Conservation (phyloP, 2,797 vertebrate species). For the Lycodopsis pacificus region DNA sequence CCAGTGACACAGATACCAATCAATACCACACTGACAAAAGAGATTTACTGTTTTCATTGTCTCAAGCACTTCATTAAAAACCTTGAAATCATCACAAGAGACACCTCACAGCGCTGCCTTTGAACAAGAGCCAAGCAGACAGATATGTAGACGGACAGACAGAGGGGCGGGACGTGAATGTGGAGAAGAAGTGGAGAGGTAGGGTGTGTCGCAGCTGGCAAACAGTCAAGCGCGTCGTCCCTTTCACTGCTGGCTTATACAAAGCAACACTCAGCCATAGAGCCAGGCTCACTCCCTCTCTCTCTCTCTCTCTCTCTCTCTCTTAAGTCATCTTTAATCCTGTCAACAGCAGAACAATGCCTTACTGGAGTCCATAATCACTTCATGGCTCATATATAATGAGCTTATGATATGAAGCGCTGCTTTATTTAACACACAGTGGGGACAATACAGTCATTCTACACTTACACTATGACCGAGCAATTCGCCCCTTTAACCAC, state of each 20-base stretch:
- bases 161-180: slow-evolving; percentile 59
- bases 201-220: slow-evolving; percentile 63
- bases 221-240: slow-evolving; percentile 63
- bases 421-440: slow-evolving; percentile 73
- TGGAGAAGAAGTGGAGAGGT: slow-evolving; percentile 46
- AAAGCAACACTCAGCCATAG: slow-evolving; percentile 62
- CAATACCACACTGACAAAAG: slow-evolving; percentile 37
- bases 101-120: slow-evolving; percentile 22
- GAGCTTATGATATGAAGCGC: slow-evolving; percentile 80
- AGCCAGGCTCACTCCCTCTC: slow-evolving; percentile 44
- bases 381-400: slow-evolving; percentile 79
- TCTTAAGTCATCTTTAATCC: slow-evolving; percentile 79
- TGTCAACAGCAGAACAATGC: slow-evolving; percentile 81
- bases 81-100: slow-evolving; percentile 35
- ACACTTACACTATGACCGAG: slow-evolving; percentile 64
- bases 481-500: slow-evolving; percentile 61
- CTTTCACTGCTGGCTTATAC: slow-evolving; percentile 63
- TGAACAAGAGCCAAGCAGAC: slow-evolving; percentile 45
- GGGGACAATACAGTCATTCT: slow-evolving; percentile 68
- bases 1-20: slow-evolving; percentile 35
- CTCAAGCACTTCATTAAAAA: slow-evolving; percentile 59
- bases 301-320: slow-evolving; percentile 48
- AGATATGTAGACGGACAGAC: slow-evolving; percentile 43
- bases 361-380: slow-evolving; percentile 79
- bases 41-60: slow-evolving; percentile 52